phyloP scores from a whole-genome alignment of 2,113 vertebrate species.

The Osmerus mordax region DNA sequence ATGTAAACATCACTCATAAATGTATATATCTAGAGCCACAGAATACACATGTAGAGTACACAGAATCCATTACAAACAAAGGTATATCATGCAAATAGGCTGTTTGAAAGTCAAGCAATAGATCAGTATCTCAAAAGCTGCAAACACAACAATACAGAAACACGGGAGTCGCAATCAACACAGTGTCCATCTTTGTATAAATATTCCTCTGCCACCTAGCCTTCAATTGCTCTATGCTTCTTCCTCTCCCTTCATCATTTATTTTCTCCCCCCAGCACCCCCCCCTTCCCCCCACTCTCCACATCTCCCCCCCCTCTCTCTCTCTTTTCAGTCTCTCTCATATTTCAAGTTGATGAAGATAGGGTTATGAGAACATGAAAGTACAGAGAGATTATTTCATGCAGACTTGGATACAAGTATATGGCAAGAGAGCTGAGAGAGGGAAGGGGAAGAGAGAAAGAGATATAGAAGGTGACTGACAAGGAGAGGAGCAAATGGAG shows the following conservation, averaged over 20 bases:
- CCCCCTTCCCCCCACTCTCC: not conserved
- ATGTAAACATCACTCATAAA: not conserved
- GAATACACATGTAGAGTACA: not conserved
- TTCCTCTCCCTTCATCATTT: conserved; percentile 18
- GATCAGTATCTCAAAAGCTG: not conserved
- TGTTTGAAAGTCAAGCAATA: not conserved
- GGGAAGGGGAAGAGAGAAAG: conserved; percentile 22
- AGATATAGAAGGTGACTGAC: conserved; percentile 59
- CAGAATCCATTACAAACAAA: too few species aligned
- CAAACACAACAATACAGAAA: conserved; percentile 33
- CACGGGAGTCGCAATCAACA: not conserved
- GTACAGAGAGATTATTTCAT: conserved; percentile 48
- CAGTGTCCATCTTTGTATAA: conserved; percentile 24
- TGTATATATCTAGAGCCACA: not conserved
- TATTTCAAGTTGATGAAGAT: conserved; percentile 33
- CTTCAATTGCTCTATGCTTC: conserved; percentile 45
- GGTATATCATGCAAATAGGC: not conserved
- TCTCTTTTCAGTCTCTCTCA: conserved; percentile 21
- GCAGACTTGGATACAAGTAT: conserved; percentile 30
- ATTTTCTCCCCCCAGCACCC: not conserved
- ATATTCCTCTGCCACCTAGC: conserved; percentile 31
- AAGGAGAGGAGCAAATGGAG: conserved; percentile 36
- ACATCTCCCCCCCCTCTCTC: not conserved
- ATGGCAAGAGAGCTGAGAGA: conserved; percentile 13
- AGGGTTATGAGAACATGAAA: conserved; percentile 43